A percentile compares a stretch with the other conserved stretches of the same genome.
Evolutionary conservation across 2,797 vertebrate genomes (phyloP).

Genomic region (Gobio occitaniae): DNA sequence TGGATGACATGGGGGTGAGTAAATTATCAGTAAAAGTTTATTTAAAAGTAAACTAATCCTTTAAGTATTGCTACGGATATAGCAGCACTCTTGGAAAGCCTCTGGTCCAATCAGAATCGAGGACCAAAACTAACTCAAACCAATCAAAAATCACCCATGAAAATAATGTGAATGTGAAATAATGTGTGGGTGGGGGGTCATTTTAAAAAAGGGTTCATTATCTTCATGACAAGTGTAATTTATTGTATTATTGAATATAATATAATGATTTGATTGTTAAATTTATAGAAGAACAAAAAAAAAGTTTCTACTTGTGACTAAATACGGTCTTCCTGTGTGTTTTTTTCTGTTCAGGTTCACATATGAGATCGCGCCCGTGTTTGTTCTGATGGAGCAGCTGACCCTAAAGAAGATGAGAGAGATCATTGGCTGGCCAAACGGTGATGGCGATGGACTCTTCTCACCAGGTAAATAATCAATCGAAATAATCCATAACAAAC

Average conservation of each 20-base stretch:
- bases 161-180: not conserved
- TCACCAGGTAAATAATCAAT: slow-evolving; percentile 86
- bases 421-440: slow-evolving; percentile 94
- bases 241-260: not conserved
- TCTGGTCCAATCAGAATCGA: not conserved
- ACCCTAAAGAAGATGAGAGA: slow-evolving; percentile 99
- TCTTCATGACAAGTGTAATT: no score
- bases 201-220: no score
- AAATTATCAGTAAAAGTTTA: no score
- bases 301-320: not conserved
- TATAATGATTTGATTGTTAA: not conserved
- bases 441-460: slow-evolving; percentile 96
- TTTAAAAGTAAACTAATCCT: no score
- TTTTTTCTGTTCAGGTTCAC: slow-evolving; percentile 87
- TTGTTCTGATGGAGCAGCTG: slow-evolving; percentile 99
- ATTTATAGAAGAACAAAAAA: not conserved
- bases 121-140: not conserved
- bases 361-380: slow-evolving; percentile 98
- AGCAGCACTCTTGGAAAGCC: no score
- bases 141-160: not conserved
- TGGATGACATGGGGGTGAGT: no score
- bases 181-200: no score
- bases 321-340: not conserved
- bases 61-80: no score
- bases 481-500: not conserved